Base-by-base conservation (phyloP, 2,888 invertebrate species). In the Nyleta sp. region DNA sequence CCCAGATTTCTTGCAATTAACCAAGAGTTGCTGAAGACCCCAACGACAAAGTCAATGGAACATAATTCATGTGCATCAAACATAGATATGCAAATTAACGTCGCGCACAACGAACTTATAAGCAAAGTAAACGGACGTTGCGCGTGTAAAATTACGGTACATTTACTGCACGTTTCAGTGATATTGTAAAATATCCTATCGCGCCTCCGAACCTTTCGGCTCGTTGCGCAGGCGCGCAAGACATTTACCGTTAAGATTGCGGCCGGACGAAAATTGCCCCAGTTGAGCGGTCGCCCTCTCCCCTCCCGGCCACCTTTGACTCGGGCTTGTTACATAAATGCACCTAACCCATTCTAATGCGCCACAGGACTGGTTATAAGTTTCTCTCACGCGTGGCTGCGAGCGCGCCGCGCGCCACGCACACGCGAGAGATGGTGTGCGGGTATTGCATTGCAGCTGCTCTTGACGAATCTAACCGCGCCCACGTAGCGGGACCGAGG, bases 401-500 rank as follows among this genome's bases (percentile, higher is more conserved):
- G 13, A 42, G 11, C 48, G 10, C 53, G 20, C 35, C 13, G 17
- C 42, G 44, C 33, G 42, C 52, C 53, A 35, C 38, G 48, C 44
- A 35, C 62, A 62, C 55, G 46, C 31, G 60, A 59, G 60, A 70
- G 46, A 28, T 48, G 28, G 40, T 17, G 65, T 31, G 60, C 38
- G 68, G n/a, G 60, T 60, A 46, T 57, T 75, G 81, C 84, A 80
- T 79, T 72, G 81, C 80, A 80, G 86, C 81, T 79, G 82, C 84
- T 85, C 85, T 84, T 87, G 86, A 83, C 84, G 84, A 86, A 87
- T 85, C 84, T 82, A 85, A 84, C 86, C 87, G 87, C 87, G 86
- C 87, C 87, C 85, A 86, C 87, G 84, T 87, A 88, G 88, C 88
- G 88, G 87, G 84, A 88, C 86, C 87, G 84, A 82, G 85, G 82